A percentile compares a stretch with the other conserved stretches of the same genome.
Evolutionary conservation across 2,888 invertebrate genomes (phyloP).

Genomic region (Drosophila mimica): DNA sequence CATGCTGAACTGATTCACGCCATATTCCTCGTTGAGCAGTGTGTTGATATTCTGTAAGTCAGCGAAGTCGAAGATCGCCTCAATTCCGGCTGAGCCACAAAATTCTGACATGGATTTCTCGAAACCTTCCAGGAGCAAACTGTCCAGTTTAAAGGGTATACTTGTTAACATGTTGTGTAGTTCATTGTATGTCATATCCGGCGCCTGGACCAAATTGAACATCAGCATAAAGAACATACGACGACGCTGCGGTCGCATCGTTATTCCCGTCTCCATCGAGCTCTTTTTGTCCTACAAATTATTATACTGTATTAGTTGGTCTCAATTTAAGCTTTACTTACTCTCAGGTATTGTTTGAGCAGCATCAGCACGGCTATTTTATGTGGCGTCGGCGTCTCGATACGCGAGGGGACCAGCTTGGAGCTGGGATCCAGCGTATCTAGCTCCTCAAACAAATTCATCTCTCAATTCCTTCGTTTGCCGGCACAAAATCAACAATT

Average conservation of each 20-base stretch:
- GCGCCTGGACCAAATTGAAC: conserved; percentile 91
- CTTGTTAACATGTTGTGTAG: conserved; percentile 87
- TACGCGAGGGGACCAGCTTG: conserved; percentile 82
- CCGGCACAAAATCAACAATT: conserved; percentile 43
- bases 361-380: conserved; percentile 92
- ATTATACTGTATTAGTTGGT: background rate
- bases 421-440: conserved; percentile 82
- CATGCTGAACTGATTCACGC: conserved; percentile 84
- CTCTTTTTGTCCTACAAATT: conserved; percentile 77
- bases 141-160: conserved; percentile 80
- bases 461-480: conserved; percentile 37
- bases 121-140: conserved; percentile 85
- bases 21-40: conserved; percentile 86
- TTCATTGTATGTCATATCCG: conserved; percentile 91
- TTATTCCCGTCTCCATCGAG: conserved; percentile 75
- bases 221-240: conserved; percentile 93
- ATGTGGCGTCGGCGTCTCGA: conserved; percentile 89
- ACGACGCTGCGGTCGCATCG: conserved; percentile 87
- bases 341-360: conserved; percentile 90
- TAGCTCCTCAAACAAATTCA: conserved; percentile 83
- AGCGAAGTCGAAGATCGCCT: conserved; percentile 88
- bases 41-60: conserved; percentile 88
- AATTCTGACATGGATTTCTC: conserved; percentile 87
- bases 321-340: conserved; percentile 79
- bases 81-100: conserved; percentile 86